Percentiles rank a stretch among this genome's conserved stretches.
These are phyloP conservation scores for human (Homo sapiens) DNA, from an alignment of 2,113 vertebrate genomes.

Conservation along the genomic window GRCh38 chr14:87608001-87608500, in stretches of 20 bases:
- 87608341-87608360: not conserved
- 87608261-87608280: not conserved
- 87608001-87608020: not conserved
- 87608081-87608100: not conserved
- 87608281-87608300: not conserved
- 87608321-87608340: not conserved
- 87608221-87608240: not conserved
- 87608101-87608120: not conserved
- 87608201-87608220: not conserved
- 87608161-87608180: not conserved
- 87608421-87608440: not conserved
- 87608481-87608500: too few relatives aligned
- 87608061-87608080: not conserved
- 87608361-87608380: not conserved
- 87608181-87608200: not conserved
- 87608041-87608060: not conserved
- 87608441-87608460: too few relatives aligned
- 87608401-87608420: not conserved
- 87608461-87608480: too few relatives aligned
- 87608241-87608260: not conserved
- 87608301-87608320: too few relatives aligned
- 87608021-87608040: accelerated
- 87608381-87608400: not conserved
- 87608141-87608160: too few relatives aligned
- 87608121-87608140: not conserved